Evolutionary conservation across 2,888 invertebrate species (phyloP), one percentile per base, ranked within the genome.

Genomic region (Rhynchonema sp.): DNA sequence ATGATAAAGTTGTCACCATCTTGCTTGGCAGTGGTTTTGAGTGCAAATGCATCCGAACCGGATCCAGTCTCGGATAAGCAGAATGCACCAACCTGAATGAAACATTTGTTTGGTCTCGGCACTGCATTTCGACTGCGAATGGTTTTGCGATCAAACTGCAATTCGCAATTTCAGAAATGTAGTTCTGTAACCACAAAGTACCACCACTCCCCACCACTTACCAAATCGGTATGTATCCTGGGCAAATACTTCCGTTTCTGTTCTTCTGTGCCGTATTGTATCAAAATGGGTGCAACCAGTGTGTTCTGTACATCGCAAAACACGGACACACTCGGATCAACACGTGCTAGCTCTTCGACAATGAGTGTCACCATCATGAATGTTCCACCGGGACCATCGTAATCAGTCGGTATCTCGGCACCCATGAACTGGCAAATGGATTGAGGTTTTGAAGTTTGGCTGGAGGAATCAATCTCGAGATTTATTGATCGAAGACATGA

Each of bases 231-330:
- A 22, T 87, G 84, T 56, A 92, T 77, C 69, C 82, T 81, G 0
- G 91, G 85, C 65, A 94, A 79, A 73, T 91, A 96, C 70, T 87
- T 87, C 64, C 84, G 77, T 73, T 91, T 91, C 74, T 94, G 94
- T 70, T 87, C 87, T 64, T 84, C 80, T 3, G 82, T 86, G 1
- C 86, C 91, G 30, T 86, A 79, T 74, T 86, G 86, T 69, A 82
- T 81, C 65, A 94, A 80, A 30, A 92, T 79, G 0, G 85, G 84
- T 73, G 86, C 87, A 52, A 91, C 85, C 38, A 96, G 79, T 0
- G 94, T 94, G 73, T 94, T 96, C 74, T 96, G 96, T 63, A 96
- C 85, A 72, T 94, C 94, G 3, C 89, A 86, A 58, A 86, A 79
- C 0, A 88, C 86, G 23, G 84, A 85, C 0, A 94, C 85, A 0